These are phyloP conservation scores for Odontocolon sp. DNA, from an alignment of 2,888 invertebrate species.

Conservation along the genomic window DNA sequence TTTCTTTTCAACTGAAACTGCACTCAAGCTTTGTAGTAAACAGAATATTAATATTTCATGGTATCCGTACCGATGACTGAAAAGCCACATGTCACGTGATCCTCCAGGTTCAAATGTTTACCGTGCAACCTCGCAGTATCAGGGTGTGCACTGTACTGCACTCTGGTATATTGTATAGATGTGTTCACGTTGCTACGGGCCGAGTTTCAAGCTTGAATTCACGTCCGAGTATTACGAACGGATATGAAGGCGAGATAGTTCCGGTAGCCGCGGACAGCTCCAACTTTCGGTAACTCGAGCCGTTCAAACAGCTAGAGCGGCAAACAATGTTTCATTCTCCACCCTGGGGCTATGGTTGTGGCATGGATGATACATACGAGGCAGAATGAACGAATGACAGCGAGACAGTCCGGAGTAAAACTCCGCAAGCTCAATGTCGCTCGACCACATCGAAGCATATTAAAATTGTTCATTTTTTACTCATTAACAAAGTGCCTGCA, in stretches of 20 bases:
- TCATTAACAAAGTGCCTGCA: neutral
- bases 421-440: neutral
- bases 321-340: slow-evolving; percentile 22
- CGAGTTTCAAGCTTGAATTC: slow-evolving; percentile 47
- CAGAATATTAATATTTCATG: slow-evolving; percentile 40
- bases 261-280: slow-evolving; percentile 33
- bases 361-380: slow-evolving; percentile 14
- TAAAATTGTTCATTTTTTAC: neutral
- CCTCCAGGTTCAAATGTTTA: slow-evolving; percentile 30
- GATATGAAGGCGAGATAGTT: slow-evolving; percentile 40
- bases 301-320: slow-evolving; percentile 46
- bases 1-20: no score
- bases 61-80: neutral
- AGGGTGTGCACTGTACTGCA: neutral
- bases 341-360: slow-evolving; percentile 30
- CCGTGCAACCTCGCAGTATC: slow-evolving; percentile 8
- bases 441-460: neutral
- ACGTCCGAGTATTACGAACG: slow-evolving; percentile 40
- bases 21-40: no score
- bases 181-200: neutral
- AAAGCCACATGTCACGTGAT: slow-evolving; percentile 12
- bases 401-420: slow-evolving; percentile 9
- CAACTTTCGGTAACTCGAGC: slow-evolving; percentile 55
- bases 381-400: slow-evolving; percentile 8
- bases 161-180: neutral